Conservation (phyloP, 1,140 invertebrate species). For the Eriocheir sinensis region DNA sequence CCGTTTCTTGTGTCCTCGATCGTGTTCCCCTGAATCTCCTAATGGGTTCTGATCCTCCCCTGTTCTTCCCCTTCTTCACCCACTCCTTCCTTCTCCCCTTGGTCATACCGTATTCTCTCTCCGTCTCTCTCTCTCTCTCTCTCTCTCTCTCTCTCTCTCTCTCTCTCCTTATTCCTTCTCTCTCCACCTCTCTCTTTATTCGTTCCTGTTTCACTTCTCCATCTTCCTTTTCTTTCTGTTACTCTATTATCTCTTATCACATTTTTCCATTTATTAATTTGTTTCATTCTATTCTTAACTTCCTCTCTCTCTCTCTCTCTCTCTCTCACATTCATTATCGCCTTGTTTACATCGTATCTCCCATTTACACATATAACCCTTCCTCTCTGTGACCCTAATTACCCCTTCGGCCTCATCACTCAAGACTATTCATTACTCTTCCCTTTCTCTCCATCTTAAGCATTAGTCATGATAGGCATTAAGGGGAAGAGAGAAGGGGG, state of each 20-base stretch:
- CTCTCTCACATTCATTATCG: neutral
- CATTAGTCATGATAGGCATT: too few relatives aligned
- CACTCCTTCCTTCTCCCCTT: too few relatives aligned
- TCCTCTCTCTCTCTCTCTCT: neutral
- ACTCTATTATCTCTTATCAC: neutral
- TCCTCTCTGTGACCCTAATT: neutral
- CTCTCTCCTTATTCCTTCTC: neutral
- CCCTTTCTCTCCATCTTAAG: neutral
- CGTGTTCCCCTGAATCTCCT: too few relatives aligned
- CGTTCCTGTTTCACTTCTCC: neutral
- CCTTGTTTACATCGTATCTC: neutral
- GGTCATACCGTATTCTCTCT: too few relatives aligned
- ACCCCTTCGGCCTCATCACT: too few relatives aligned
- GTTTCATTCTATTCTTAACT: neutral
- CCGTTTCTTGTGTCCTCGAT: too few relatives aligned
- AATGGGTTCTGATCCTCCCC: too few relatives aligned
- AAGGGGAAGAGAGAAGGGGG: too few relatives aligned
- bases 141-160: neutral
- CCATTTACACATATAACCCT: too few relatives aligned
- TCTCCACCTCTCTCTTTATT: neutral
- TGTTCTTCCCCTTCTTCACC: too few relatives aligned
- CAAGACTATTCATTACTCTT: too few relatives aligned
- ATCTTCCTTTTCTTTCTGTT: neutral
- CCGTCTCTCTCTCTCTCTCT: neutral
- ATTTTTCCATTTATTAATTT: neutral